Evolutionary conservation across 2,888 invertebrate species (phyloP), one percentile per base, ranked within the genome.

Genomic region (Hipparchia semele): DNA sequence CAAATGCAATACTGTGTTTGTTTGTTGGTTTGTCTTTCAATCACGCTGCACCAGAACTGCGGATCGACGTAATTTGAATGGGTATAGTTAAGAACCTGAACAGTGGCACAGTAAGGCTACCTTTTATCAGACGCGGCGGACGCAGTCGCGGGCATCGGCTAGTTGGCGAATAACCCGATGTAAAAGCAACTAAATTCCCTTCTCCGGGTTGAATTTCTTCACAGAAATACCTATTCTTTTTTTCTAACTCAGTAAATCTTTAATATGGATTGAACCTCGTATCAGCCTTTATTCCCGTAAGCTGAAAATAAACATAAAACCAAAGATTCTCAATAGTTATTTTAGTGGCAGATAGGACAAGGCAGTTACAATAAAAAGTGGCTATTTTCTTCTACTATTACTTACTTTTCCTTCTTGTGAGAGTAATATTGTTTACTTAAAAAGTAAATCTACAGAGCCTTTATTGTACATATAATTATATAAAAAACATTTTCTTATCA

Each of bases 301-400:
- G 49, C 56, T 56, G 56, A 56, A 56, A 56, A 56, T 56, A 56
- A 56, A 56, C 56, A 56, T 56, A 56, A 8, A 56, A 56, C 13
- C 56, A 56, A 13, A 56, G 56, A 56, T 56, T 13, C 3, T 56
- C 2, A 56, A 56, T 13, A 2, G 8, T 13, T 13, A 13, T 13
- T 56, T 56, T 23, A 56, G 13, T 23, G 6, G 13, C 8, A 56
- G 23, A 56, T 56, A 56, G 13, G 13, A 13, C 7, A 56, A 53
- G 39, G 2, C 39, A 0, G 2, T n/a, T n/a, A 13, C 56, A 56
- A 13, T 2, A 13, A 8, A 13, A 58, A 58, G 13, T 23, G 23
- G 23, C 23, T 8, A 9, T 9, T 58, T 58, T 7, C 23, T 39
- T 39, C 39, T 39, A 2, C 39, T 39, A 39, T 2, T 39, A 13